These are phyloP conservation scores for Rissa tridactyla DNA, from an alignment of 2,113 vertebrate genomes.

Conservation along the genomic window DNA sequence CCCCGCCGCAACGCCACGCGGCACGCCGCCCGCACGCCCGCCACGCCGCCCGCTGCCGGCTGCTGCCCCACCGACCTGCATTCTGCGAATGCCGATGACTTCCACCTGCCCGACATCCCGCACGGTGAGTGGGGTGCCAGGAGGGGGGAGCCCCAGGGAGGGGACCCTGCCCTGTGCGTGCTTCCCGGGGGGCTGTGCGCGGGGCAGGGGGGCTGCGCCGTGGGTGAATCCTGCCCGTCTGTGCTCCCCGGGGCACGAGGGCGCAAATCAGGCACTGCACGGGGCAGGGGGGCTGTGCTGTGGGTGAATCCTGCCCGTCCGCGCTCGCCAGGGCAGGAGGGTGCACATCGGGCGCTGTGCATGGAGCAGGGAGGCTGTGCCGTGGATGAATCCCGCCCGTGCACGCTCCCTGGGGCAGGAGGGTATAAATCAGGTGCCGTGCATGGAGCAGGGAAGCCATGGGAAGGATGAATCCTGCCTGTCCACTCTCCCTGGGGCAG, in stretches of 20 bases:
- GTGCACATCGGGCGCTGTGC: neutral
- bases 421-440: too few relatives aligned
- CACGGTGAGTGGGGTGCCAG: slow-evolving; percentile 79
- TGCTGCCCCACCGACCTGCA: slow-evolving; percentile 92
- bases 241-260: neutral
- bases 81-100: slow-evolving; percentile 84
- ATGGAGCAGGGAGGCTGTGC: too few relatives aligned
- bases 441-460: too few relatives aligned
- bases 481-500: neutral
- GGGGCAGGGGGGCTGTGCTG: neutral
- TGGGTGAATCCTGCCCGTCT: neutral
- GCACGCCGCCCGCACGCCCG: slow-evolving; percentile 77
- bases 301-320: neutral
- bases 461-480: neutral
- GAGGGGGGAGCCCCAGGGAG: neutral
- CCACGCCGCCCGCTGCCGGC: neutral
- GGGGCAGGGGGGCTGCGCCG: too few relatives aligned
- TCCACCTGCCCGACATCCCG: slow-evolving; percentile 85
- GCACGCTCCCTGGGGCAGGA: too few relatives aligned
- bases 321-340: neutral
- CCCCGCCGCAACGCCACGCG: slow-evolving; percentile 78
- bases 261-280: neutral
- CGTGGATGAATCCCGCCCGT: too few relatives aligned
- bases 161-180: accelerated
- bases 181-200: too few relatives aligned